A percentile compares a stretch with the other conserved stretches of the same genome.
Evolutionary conservation across 2,797 vertebrate genomes (phyloP).

Genomic region (Myotis planiceps): DNA sequence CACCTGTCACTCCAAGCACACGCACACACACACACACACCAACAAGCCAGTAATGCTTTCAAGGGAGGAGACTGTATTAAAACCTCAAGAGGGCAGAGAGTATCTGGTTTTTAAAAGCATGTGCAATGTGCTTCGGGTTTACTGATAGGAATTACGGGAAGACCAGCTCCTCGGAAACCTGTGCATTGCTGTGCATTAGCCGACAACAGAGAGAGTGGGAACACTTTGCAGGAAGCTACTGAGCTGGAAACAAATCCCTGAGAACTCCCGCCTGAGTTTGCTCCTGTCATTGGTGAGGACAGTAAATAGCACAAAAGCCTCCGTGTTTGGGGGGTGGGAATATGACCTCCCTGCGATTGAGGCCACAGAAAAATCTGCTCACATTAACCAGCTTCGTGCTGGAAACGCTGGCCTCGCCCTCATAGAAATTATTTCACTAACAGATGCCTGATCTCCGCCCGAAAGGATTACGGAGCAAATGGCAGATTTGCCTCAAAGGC

Average conservation of each 20-base stretch:
- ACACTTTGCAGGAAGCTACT: background rate
- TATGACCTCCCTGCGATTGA: slow-evolving; percentile 49
- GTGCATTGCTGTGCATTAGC: background rate
- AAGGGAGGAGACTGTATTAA: background rate
- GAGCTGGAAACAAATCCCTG: background rate
- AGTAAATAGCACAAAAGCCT: background rate
- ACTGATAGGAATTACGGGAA: background rate
- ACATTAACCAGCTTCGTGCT: slow-evolving; percentile 65
- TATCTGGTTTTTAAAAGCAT: background rate
- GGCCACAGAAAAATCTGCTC: slow-evolving; percentile 37
- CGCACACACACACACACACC: background rate
- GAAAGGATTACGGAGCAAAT: slow-evolving; percentile 71
- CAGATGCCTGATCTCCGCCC: slow-evolving; percentile 75
- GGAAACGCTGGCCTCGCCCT: background rate
- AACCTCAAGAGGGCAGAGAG: background rate
- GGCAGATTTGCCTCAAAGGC: slow-evolving; percentile 67
- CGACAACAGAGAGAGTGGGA: background rate
- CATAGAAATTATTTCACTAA: slow-evolving; percentile 54
- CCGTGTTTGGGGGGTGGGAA: background rate
- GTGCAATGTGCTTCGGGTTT: background rate
- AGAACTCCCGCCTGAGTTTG: background rate
- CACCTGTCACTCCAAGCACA: background rate
- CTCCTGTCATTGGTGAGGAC: background rate
- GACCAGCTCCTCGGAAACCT: background rate
- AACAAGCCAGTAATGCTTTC: background rate